Evolutionary conservation across 2,888 invertebrate species (phyloP).

Genomic region (Trichopoda pennipes): DNA sequence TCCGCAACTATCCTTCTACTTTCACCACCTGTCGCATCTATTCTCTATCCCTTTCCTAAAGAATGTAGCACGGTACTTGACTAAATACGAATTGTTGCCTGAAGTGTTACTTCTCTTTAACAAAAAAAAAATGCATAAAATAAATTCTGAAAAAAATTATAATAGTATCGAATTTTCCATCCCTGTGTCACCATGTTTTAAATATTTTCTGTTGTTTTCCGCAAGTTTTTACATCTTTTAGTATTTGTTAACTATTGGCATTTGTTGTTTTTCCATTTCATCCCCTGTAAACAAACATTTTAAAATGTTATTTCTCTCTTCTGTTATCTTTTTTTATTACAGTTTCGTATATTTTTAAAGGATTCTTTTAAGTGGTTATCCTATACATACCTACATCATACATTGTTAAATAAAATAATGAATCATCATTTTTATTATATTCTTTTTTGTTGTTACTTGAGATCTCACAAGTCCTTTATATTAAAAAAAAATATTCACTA

Average conservation of each 20-base stretch:
- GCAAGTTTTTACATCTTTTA: constrained; percentile 27
- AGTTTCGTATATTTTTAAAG: constrained; percentile 23
- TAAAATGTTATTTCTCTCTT: neutral
- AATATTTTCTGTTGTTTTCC: neutral
- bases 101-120: no score
- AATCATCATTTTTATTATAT: constrained; percentile 45
- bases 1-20: no score
- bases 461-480: constrained; percentile 22
- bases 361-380: constrained; percentile 29
- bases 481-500: no score
- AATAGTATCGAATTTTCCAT: neutral
- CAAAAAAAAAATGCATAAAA: no score
- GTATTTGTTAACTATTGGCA: constrained; percentile 36
- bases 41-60: no score
- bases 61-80: no score
- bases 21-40: no score
- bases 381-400: no score
- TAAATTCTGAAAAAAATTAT: no score
- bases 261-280: constrained; percentile 46
- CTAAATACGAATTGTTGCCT: no score
- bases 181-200: neutral
- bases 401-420: constrained; percentile 30
- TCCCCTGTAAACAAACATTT: constrained; percentile 38
- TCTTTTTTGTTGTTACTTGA: neutral
- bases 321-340: constrained; percentile 7